Conservation (phyloP, 2,113 vertebrate genomes). For the Oxygymnocypris stewartii region DNA sequence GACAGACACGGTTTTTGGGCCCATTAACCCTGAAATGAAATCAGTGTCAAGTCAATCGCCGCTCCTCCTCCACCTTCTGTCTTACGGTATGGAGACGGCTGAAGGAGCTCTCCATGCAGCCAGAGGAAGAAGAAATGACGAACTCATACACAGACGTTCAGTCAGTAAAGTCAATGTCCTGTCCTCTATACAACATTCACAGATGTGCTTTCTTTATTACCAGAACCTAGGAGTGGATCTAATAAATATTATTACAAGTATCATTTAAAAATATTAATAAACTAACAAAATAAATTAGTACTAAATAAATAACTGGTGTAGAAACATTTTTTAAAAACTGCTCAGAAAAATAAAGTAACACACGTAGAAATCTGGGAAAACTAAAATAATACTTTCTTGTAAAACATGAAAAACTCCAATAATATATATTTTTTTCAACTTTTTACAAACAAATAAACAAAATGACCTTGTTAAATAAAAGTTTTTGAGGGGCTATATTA, state of each 20-base stretch:
- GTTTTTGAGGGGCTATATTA: too few species aligned
- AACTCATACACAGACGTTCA: neutral
- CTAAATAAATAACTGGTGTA: too few species aligned
- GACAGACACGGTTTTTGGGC: constrained; percentile 25
- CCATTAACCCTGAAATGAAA: constrained; percentile 43
- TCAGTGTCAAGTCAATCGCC: neutral
- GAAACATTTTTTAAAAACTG: too few species aligned
- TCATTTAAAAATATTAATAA: neutral
- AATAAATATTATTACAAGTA: neutral
- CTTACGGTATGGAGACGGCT: neutral
- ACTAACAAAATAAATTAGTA: neutral
- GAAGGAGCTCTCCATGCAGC: neutral
- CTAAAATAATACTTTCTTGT: too few species aligned
- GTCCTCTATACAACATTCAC: neutral
- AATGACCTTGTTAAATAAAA: too few species aligned
- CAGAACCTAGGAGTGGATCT: neutral
- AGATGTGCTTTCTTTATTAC: neutral
- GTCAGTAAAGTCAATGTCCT: neutral
- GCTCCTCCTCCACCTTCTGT: neutral
- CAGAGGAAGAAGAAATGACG: neutral
- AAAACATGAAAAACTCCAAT: too few species aligned
- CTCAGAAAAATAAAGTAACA: too few species aligned
- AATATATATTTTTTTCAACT: too few species aligned
- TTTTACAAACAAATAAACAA: too few species aligned
- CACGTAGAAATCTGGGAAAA: too few species aligned